Base-by-base conservation (phyloP, 64 coral and sea anemone species). In the Dendrophyllia cribrosa region DNA sequence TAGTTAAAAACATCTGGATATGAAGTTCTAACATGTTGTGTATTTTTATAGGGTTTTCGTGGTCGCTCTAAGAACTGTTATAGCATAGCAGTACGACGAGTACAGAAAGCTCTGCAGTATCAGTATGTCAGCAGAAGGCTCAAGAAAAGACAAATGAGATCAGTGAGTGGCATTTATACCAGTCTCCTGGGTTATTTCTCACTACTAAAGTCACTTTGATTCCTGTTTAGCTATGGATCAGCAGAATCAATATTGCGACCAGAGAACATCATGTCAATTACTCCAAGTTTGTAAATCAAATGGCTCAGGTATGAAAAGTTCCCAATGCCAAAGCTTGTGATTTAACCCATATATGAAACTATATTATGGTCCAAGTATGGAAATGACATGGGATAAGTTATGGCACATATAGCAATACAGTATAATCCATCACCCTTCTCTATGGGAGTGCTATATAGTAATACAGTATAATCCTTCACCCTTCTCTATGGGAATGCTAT, bases 121-220 rank as follows among this genome's bases (percentile, higher is more conserved):
- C 94, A 99, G 48, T 99, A 99, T 79, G 78, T 94, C 51, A 95
- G 94, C 22, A 96, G 97, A 66, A 92, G 80, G 60, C 71, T 93
- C 2, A 96, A 96, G 72, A 99, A 99, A 43, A 93, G 97, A 68
- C 94, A 99, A 74, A 99, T 99, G 97, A 86, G 97, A 94, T 88
- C 94, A 84, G 97, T 99, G 49, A 90, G 95, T 94, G 88, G 11
- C 52, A 43, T 24, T 78, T 50, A 10, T 15, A 62, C 11, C 23
- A 83, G 3, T 22, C 12, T 83, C 12, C 20, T 53, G 9, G 21
- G 4, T 19, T 5, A 83, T 22, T 8, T 9, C 1, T 1, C n/a
- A 15, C 44, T n/a, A 85, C 61, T 85, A 24, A 7, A 7, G 15
- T 66, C 61, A 48, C 8, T 47, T 48, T 86, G 6, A 9, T 47